phyloP scores from a whole-genome alignment of 2,888 invertebrate species.

The Parnassius mnemosyne region DNA sequence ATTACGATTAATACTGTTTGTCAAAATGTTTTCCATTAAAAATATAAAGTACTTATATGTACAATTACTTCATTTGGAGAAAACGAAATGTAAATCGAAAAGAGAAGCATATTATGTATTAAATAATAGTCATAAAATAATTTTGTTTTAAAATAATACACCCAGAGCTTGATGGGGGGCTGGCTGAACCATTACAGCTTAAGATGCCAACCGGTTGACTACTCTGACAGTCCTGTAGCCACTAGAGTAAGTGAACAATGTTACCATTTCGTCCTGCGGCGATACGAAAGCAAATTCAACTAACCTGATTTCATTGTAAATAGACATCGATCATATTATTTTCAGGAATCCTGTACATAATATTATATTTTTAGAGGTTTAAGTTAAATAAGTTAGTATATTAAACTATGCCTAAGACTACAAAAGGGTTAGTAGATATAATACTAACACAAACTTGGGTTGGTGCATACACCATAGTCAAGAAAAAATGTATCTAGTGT shows the following conservation, averaged over 20 bases:
- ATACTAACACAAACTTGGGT: slow-evolving; percentile 22
- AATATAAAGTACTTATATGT: too few relatives aligned
- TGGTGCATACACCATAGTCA: slow-evolving; percentile 8
- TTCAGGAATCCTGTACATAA: slow-evolving; percentile 53
- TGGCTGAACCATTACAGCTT: slow-evolving; percentile 95
- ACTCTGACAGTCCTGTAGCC: slow-evolving; percentile 88
- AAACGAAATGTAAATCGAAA: too few relatives aligned
- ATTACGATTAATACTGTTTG: too few relatives aligned
- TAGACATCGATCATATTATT: slow-evolving; percentile 54
- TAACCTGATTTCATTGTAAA: slow-evolving; percentile 69
- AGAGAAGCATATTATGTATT: too few relatives aligned
- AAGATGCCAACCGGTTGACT: slow-evolving; percentile 95
- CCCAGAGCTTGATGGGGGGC: slow-evolving; percentile 91
- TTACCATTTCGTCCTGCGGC: slow-evolving; percentile 37
- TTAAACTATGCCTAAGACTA: background rate
- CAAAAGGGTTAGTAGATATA: background rate
- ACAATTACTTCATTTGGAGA: too few relatives aligned
- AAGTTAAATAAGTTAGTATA: slow-evolving; percentile 19
- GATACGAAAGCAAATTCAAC: slow-evolving; percentile 44
- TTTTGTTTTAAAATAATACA: slow-evolving; percentile 55
- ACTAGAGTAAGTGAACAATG: slow-evolving; percentile 86
- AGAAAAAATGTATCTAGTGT: slow-evolving; percentile 8
- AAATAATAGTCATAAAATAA: slow-evolving; percentile 31
- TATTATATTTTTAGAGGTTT: slow-evolving; percentile 37
- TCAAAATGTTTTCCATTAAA: too few relatives aligned